Conservation (phyloP, 1,140 invertebrate species). For the Phenacoccus solenopsis region DNA sequence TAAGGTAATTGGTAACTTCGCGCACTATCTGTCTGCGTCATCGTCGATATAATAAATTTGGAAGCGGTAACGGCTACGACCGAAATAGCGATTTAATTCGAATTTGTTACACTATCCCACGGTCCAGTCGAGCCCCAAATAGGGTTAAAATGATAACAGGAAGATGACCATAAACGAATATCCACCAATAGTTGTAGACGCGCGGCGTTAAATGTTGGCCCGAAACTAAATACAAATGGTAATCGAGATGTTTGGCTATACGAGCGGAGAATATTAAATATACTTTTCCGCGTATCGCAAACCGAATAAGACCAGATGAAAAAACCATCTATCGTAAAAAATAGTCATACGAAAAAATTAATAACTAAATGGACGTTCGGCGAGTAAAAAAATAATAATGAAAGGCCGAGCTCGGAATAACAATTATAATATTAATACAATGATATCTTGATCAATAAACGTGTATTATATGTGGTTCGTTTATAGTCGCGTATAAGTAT, state of each 20-base stretch:
- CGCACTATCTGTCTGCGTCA: background rate
- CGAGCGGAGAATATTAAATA: constrained; percentile 3
- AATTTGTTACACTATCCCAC: background rate
- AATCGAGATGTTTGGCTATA: background rate
- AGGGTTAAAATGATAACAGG: constrained; percentile 1
- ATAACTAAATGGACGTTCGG: background rate
- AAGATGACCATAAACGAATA: background rate
- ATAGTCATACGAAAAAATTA: background rate
- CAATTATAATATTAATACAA: constrained; percentile 17
- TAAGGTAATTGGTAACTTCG: background rate
- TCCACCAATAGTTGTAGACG: background rate
- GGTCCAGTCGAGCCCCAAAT: background rate
- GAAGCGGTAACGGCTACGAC: background rate
- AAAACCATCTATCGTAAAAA: background rate
- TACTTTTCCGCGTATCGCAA: background rate
- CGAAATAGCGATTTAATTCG: background rate
- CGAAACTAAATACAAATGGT: background rate
- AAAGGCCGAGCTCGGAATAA: background rate
- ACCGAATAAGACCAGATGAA: background rate
- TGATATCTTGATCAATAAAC: constrained; percentile 17
- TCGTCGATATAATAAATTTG: background rate
- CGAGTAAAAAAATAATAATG: background rate
- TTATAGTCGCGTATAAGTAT: background rate
- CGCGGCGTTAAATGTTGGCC: background rate
- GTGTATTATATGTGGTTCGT: background rate